Evolutionary conservation across 1,140 invertebrate genomes (phyloP).

Genomic region (Drosophila santomea): DNA sequence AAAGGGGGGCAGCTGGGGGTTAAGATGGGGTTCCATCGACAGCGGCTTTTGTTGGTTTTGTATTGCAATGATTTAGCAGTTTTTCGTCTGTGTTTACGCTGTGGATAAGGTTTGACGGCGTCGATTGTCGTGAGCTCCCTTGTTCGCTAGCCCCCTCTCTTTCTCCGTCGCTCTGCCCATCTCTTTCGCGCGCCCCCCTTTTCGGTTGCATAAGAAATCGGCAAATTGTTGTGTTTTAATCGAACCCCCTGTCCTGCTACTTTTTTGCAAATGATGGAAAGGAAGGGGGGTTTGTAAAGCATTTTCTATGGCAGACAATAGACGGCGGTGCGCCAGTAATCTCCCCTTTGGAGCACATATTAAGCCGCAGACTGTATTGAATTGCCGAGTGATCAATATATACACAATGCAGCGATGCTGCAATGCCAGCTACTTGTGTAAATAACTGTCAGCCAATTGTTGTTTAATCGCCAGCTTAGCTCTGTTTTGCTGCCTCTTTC

Average conservation of each 20-base stretch:
- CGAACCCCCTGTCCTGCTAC: constrained; percentile 37
- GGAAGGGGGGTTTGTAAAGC: background rate
- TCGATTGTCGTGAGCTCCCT: constrained; percentile 47
- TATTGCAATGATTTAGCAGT: constrained; percentile 83
- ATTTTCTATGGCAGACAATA: constrained; percentile 31
- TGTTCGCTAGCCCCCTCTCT: constrained; percentile 14
- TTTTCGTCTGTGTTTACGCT: constrained; percentile 83
- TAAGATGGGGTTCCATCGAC: constrained; percentile 23
- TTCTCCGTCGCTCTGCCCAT: background rate
- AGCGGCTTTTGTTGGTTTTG: constrained; percentile 78
- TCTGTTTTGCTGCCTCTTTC: background rate
- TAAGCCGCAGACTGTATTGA: constrained; percentile 59
- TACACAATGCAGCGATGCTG: constrained; percentile 41
- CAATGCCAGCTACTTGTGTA: constrained; percentile 73
- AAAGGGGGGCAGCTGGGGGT: constrained; percentile 6
- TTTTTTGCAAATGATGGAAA: background rate
- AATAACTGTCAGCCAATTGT: constrained; percentile 83
- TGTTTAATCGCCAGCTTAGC: constrained; percentile 81
- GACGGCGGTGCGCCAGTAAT: constrained; percentile 43
- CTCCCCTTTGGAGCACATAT: constrained; percentile 5
- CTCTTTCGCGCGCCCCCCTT: constrained; percentile 6
- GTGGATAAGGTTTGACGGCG: constrained; percentile 71
- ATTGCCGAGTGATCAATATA: constrained; percentile 45
- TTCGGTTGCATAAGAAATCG: constrained; percentile 76
- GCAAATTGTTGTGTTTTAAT: constrained; percentile 82